These are phyloP conservation scores for Punctoribates punctum DNA, from an alignment of 2,888 invertebrate genomes.

Conservation along the genomic window DNA sequence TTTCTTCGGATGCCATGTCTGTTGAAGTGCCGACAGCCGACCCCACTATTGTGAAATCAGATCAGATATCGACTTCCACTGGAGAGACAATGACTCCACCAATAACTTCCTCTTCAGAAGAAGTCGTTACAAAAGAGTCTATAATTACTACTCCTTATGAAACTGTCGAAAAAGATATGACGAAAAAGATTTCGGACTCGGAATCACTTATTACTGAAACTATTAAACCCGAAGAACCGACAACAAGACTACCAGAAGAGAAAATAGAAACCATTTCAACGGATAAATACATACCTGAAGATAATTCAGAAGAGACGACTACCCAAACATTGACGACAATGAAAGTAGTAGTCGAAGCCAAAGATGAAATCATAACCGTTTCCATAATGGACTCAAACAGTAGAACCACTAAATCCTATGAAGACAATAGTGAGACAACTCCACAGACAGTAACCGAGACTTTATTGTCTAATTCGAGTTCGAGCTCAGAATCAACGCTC, in stretches of 20 bases:
- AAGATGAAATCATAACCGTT: neutral
- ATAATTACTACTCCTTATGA: too few relatives aligned
- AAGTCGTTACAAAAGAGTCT: too few relatives aligned
- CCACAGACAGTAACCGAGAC: neutral
- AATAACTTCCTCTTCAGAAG: too few relatives aligned
- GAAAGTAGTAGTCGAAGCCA: neutral
- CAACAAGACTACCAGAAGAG: neutral
- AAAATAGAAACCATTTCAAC: neutral
- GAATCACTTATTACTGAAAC: neutral
- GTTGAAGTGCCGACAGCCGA: neutral
- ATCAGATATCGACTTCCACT: neutral
- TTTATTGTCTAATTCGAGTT: neutral
- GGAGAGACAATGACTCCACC: too few relatives aligned
- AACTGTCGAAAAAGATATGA: too few relatives aligned
- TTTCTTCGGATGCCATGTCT: neutral
- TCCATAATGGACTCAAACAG: neutral
- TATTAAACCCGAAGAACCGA: neutral
- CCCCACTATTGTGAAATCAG: slow-evolving; percentile 10
- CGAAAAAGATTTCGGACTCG: neutral
- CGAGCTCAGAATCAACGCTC: neutral
- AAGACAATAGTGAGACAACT: neutral
- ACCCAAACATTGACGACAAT: neutral
- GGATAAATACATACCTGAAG: neutral
- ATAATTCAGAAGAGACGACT: neutral
- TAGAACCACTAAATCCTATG: too few relatives aligned